These are phyloP conservation scores for Pseudorectes ferrugineus DNA, from an alignment of 2,113 vertebrate species.

Conservation along the genomic window DNA sequence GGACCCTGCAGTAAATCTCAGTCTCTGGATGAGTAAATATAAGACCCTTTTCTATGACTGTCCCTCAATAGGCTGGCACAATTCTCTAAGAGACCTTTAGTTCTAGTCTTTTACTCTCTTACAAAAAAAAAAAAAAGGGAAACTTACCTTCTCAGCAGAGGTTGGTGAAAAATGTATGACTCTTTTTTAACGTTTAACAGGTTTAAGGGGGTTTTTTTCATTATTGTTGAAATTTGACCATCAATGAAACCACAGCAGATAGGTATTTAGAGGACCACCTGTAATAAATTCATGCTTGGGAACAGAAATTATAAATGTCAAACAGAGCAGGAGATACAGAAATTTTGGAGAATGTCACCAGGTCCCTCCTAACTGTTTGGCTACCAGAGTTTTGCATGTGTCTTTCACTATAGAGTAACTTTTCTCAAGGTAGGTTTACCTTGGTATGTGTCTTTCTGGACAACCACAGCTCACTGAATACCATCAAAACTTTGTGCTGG, in stretches of 20 bases:
- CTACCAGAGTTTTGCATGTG: not conserved
- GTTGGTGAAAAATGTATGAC: not conserved
- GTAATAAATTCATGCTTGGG: not conserved
- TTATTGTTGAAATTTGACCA: not conserved
- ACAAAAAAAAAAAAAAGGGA: not conserved
- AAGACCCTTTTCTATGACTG: not conserved
- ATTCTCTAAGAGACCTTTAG: not conserved
- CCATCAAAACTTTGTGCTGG: not conserved
- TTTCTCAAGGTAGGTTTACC: not conserved
- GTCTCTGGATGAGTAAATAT: not conserved
- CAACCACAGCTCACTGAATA: not conserved
- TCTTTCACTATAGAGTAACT: not conserved
- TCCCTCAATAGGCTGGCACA: not conserved
- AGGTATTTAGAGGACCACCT: not conserved
- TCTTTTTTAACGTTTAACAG: not conserved
- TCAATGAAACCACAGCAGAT: not conserved
- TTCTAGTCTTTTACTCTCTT: not conserved
- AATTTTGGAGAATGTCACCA: not conserved
- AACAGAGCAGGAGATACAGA: accelerated
- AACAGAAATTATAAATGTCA: not conserved
- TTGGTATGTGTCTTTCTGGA: not conserved
- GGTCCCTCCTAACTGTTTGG: not conserved
- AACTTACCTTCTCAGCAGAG: not conserved
- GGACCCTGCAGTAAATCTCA: not conserved
- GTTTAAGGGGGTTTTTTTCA: not conserved